A percentile compares a stretch with the other conserved stretches of the same genome.
Evolutionary conservation across 1,140 invertebrate species (phyloP).

Genomic region (Trachymyrmex cornetzi): DNA sequence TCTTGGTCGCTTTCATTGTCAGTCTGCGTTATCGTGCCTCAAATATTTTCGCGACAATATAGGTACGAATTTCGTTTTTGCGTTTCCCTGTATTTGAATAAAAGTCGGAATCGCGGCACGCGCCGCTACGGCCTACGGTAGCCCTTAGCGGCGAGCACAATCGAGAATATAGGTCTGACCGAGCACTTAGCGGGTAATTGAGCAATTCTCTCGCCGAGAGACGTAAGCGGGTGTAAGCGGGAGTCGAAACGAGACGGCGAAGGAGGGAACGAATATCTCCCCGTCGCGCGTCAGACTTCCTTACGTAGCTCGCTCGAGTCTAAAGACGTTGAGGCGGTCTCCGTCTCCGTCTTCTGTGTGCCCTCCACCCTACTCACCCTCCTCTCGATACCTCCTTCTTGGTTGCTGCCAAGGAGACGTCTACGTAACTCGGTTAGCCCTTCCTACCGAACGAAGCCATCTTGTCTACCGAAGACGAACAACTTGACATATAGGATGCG

Average conservation of each 20-base stretch:
- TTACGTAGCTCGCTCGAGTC: conserved; percentile 68
- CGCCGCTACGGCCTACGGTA: conserved; percentile 36
- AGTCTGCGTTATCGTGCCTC: too few species aligned
- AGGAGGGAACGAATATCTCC: conserved; percentile 49
- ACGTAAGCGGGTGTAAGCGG: background rate
- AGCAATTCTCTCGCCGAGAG: conserved; percentile 84
- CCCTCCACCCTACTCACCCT: conserved; percentile 55
- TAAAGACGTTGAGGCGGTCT: conserved; percentile 74
- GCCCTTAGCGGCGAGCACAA: conserved; percentile 68
- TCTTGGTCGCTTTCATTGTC: too few species aligned
- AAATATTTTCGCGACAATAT: background rate
- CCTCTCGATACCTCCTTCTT: conserved; percentile 66
- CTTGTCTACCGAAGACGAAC: conserved; percentile 80
- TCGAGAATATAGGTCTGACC: conserved; percentile 82
- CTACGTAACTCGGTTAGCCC: conserved; percentile 85
- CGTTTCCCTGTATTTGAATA: background rate
- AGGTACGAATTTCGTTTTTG: background rate
- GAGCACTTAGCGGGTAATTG: conserved; percentile 86
- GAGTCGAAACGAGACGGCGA: conserved; percentile 14
- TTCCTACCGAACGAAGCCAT: conserved; percentile 83
- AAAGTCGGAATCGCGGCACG: conserved; percentile 33
- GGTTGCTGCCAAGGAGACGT: conserved; percentile 77
- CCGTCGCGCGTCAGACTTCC: conserved; percentile 27
- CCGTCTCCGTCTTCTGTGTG: conserved; percentile 70
- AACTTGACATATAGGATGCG: conserved; percentile 69